These are phyloP conservation scores for Coreoperca whiteheadi DNA, from an alignment of 2,113 vertebrate species.

Conservation along the genomic window DNA sequence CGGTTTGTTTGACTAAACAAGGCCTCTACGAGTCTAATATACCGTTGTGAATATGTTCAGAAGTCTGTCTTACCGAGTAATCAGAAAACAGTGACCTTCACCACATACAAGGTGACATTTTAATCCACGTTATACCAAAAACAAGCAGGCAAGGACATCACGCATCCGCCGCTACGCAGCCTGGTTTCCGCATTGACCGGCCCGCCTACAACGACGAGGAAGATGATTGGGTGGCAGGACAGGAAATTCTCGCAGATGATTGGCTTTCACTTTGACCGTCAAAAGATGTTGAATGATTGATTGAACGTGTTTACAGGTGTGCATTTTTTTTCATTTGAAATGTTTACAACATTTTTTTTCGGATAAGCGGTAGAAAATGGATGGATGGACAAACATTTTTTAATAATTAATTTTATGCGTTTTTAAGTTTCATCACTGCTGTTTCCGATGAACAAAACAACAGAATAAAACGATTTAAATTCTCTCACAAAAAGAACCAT, in stretches of 20 bases:
- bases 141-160: slow-evolving; percentile 68
- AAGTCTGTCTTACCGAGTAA: slow-evolving; percentile 32
- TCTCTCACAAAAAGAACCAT: too few relatives aligned
- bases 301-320: too few relatives aligned
- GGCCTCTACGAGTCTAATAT: not conserved
- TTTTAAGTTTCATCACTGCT: too few relatives aligned
- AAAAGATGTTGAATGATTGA: too few relatives aligned
- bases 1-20: not conserved
- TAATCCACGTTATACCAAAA: slow-evolving; percentile 16
- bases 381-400: too few relatives aligned
- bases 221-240: slow-evolving; percentile 50
- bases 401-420: too few relatives aligned
- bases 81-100: not conserved
- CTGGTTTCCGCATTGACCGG: slow-evolving; percentile 31
- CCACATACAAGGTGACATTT: not conserved
- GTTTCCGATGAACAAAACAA: too few relatives aligned
- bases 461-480: too few relatives aligned
- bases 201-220: not conserved
- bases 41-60: rapidly evolving
- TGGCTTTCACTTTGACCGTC: slow-evolving; percentile 39
- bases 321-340: too few relatives aligned
- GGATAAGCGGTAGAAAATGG: too few relatives aligned
- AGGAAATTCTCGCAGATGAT: not conserved
- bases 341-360: too few relatives aligned
- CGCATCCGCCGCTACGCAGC: not conserved